Conservation (phyloP, 2,888 invertebrate genomes). For the Julus scanicus region DNA sequence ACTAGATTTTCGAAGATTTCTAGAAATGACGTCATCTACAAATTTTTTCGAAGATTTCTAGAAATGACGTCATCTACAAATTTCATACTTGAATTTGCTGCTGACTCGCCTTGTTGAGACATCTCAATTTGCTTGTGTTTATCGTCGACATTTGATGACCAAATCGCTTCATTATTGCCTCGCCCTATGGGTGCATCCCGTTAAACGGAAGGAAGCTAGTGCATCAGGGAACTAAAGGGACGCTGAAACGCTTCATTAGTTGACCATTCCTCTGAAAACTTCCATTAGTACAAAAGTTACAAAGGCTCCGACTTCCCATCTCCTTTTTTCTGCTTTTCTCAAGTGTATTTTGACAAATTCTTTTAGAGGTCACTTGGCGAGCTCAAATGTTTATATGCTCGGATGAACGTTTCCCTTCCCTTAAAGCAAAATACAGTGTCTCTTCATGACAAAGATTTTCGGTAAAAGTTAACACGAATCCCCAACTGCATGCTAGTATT, state of each 20-base stretch:
- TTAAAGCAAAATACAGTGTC: neutral
- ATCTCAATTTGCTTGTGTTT: conserved; percentile 16
- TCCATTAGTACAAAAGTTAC: conserved; percentile 44
- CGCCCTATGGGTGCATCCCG: conserved; percentile 7
- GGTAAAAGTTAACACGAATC: neutral
- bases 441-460: neutral
- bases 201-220: conserved; percentile 39
- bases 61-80: neutral
- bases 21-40: neutral
- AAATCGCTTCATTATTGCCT: conserved; percentile 26
- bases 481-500: neutral
- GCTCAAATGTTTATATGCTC: neutral
- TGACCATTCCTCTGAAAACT: conserved; percentile 34
- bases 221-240: conserved; percentile 41
- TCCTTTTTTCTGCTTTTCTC: conserved; percentile 44
- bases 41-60: neutral
- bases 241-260: conserved; percentile 34
- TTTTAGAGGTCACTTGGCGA: conserved; percentile 12
- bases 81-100: neutral
- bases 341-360: conserved; percentile 41
- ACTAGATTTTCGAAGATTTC: too few relatives aligned
- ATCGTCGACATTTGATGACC: neutral
- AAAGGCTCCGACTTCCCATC: conserved; percentile 39
- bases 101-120: neutral
- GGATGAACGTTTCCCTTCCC: conserved; percentile 16